Evolutionary conservation across 2,113 vertebrate species (phyloP), one percentile per base, ranked within the genome.

Genomic region (Trematocara unimaculatum): DNA sequence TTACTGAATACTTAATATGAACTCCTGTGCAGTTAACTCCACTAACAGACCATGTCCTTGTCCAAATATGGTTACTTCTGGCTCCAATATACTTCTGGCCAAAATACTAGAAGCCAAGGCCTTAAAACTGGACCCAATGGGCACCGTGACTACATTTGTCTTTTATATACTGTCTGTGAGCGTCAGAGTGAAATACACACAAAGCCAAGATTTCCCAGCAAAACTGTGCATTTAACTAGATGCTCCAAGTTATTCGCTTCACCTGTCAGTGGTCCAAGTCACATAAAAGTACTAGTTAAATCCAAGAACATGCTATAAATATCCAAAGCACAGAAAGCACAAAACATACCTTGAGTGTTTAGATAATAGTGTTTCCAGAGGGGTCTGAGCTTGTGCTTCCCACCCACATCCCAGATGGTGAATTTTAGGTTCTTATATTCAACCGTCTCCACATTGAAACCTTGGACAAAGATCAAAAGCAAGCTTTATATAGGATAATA

Each of bases 401-500:
- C 99, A 89, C 98, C 99, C 67, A 99, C 99, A 86, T 99, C 99
- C 99, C 99, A 99, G 96, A 99, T 99, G 64, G 99, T 99, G 96
- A 99, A 99, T 92, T 99, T 99, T 81, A 99, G 89, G 93, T 99
- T 99, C 97, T 99, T 99, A 91, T 99, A 99, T 95, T 99, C 99
- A 51, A 99, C 99, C 1, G 99, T 99, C 96, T 99, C 99, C 92
- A 99, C 98, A 54, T 99, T 99, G 95, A 99, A 99, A 94, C 99
- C 99, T 96, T 96, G 45, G 47, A 93, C 45, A 82, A 55, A 64
- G 5, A 87, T 13, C 23, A 23, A 15, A 91, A 80, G 47, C 3
- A 51, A 55, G 4, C 4, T 55, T 84, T 5, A 58, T 7, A 47
- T 0, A 35, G 7, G 20, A 20, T 14, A 54, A n/a, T 2, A 11